Percentiles rank a stretch among this genome's conserved stretches.
phyloP scores from a whole-genome alignment of 1,140 invertebrate genomes.

The Thereuonema tuberculata region DNA sequence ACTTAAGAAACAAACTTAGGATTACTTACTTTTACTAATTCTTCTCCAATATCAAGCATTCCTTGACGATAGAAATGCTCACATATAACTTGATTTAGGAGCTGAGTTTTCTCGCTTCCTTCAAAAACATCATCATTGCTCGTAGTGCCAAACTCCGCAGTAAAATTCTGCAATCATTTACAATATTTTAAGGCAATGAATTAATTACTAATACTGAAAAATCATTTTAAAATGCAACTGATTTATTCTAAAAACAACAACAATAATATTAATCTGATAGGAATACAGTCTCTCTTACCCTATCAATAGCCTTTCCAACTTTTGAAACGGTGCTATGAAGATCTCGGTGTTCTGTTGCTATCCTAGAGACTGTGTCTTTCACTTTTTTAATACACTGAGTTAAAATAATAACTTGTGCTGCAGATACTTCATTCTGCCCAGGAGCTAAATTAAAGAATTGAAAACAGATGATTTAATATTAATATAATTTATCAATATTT shows the following conservation, averaged over 20 bases:
- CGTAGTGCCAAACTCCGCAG: conserved; percentile 76
- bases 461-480: neutral
- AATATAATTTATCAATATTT: too few species aligned
- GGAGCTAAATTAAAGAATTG: neutral
- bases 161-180: conserved; percentile 69
- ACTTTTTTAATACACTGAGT: conserved; percentile 27
- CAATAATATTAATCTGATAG: too few species aligned
- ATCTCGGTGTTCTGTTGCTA: conserved; percentile 63
- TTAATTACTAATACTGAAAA: too few species aligned
- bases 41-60: conserved; percentile 73
- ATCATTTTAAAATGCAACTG: too few species aligned
- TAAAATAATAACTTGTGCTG: conserved; percentile 26
- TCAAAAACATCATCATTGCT: conserved; percentile 73
- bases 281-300: conserved; percentile 39
- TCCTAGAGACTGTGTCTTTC: conserved; percentile 24
- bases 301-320: conserved; percentile 91
- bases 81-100: conserved; percentile 89
- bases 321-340: conserved; percentile 83
- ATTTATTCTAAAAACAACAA: too few species aligned
- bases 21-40: conserved; percentile 51
- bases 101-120: conserved; percentile 54
- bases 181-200: conserved; percentile 10
- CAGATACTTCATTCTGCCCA: conserved; percentile 19
- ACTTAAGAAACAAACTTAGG: too few species aligned
- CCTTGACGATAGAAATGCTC: conserved; percentile 93